phyloP scores from a whole-genome alignment of 37 sponge, comb jelly and placozoan genomes.

The Halichondria panicea region DNA sequence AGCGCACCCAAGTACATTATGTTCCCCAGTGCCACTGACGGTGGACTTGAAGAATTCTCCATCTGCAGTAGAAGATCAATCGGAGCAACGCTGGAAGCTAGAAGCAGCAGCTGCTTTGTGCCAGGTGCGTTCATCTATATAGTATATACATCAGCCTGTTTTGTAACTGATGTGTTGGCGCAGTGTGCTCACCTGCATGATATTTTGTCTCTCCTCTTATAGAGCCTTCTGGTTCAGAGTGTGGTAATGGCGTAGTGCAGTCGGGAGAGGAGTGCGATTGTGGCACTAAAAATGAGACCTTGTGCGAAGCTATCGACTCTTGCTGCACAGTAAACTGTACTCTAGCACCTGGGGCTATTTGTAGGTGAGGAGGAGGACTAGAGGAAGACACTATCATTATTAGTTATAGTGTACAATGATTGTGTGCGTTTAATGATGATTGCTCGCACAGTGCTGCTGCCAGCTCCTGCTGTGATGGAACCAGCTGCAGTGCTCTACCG shows the following conservation, averaged over 20 bases:
- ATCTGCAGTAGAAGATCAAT: slow-evolving; percentile 53
- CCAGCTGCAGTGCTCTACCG: not conserved
- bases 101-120: slow-evolving; percentile 49
- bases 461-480: slow-evolving; percentile 23
- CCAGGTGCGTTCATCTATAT: slow-evolving; percentile 9
- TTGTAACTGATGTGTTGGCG: not conserved
- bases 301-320: slow-evolving; percentile 32
- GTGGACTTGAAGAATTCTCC: slow-evolving; percentile 58
- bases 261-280: slow-evolving; percentile 71
- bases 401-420: not conserved
- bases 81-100: slow-evolving; percentile 41
- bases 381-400: too few relatives aligned
- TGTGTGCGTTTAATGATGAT: not conserved
- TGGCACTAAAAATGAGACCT: slow-evolving; percentile 21
- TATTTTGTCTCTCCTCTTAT: not conserved
- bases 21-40: slow-evolving; percentile 67
- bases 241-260: slow-evolving; percentile 84
- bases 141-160: not conserved
- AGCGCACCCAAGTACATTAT: slow-evolving; percentile 67
- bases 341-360: slow-evolving; percentile 30
- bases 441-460: slow-evolving; percentile 17
- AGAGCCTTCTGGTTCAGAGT: slow-evolving; percentile 47
- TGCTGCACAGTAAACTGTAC: slow-evolving; percentile 73
- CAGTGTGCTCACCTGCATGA: not conserved
- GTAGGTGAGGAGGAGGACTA: slow-evolving; percentile 46